Conservation (phyloP, 2,797 vertebrate species). For the Oreochromis grahami region DNA sequence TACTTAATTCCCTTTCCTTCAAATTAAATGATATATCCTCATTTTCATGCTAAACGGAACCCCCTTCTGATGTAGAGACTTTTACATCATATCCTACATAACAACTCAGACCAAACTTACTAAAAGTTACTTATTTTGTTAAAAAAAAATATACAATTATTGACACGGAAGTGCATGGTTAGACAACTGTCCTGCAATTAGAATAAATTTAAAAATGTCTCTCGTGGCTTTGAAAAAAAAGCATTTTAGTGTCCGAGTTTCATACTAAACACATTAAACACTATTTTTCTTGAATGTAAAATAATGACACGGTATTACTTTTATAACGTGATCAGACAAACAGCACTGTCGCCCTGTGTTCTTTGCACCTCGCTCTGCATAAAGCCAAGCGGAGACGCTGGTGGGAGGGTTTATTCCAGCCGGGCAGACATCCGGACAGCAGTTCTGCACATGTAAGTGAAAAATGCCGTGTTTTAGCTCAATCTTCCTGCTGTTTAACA, state of each 20-base stretch:
- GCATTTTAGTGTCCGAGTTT: neutral
- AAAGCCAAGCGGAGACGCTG: neutral
- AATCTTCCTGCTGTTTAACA: neutral
- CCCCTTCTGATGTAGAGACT: neutral
- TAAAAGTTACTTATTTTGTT: neutral
- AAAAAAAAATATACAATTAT: neutral
- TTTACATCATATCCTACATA: neutral
- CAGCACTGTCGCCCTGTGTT: neutral
- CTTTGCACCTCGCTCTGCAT: neutral
- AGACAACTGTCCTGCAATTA: neutral
- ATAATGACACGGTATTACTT: neutral
- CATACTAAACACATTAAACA: neutral
- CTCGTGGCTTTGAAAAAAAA: neutral
- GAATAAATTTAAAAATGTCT: neutral
- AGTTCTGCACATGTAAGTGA: conserved; percentile 30
- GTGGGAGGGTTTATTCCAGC: conserved; percentile 23
- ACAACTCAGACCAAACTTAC: neutral
- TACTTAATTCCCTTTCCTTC: neutral
- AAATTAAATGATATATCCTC: neutral
- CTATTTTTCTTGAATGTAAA: neutral
- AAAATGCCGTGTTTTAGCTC: neutral
- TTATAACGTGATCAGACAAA: neutral
- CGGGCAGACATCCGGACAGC: neutral
- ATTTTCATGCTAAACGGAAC: neutral
- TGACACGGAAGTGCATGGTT: neutral